Evolutionary conservation across 2,888 invertebrate species (phyloP).

Genomic region (Drosophila buzzatii): DNA sequence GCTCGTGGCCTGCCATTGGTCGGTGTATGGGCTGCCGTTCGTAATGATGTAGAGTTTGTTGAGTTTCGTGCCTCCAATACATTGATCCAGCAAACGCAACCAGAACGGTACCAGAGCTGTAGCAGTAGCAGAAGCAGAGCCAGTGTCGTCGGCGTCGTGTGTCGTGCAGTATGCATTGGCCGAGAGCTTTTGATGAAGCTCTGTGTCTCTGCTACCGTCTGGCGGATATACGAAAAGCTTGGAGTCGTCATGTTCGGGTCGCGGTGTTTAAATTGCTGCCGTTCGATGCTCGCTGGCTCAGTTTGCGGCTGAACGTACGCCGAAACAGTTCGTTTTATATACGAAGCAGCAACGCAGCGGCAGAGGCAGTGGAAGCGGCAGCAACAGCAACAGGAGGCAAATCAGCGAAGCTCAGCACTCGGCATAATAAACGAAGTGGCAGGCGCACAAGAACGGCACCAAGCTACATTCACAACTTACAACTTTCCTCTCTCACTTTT

Average conservation of each 20-base stretch:
- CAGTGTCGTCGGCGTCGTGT: neutral
- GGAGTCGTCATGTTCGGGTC: slow-evolving; percentile 1
- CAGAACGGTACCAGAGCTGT: neutral
- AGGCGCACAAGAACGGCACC: neutral
- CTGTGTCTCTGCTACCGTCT: neutral
- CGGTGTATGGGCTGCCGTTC: neutral
- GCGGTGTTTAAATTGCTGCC: slow-evolving; percentile 10
- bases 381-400: slow-evolving; percentile 6
- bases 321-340: slow-evolving; percentile 57
- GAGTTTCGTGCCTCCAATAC: neutral
- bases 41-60: neutral
- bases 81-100: neutral
- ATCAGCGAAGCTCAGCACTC: slow-evolving; percentile 1
- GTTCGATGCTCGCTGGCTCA: slow-evolving; percentile 23
- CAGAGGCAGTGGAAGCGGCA: slow-evolving; percentile 5
- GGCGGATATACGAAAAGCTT: neutral
- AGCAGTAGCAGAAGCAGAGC: neutral
- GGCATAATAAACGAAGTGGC: neutral
- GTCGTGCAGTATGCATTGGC: neutral
- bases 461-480: neutral
- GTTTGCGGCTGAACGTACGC: slow-evolving; percentile 55
- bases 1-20: slow-evolving; percentile 1
- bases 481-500: neutral
- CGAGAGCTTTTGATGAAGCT: slow-evolving; percentile 13
- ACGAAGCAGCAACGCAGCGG: slow-evolving; percentile 8